Percentiles rank a stretch among this genome's conserved stretches.
phyloP scores from a whole-genome alignment of 2,888 invertebrate genomes.

The Thyatira batis region DNA sequence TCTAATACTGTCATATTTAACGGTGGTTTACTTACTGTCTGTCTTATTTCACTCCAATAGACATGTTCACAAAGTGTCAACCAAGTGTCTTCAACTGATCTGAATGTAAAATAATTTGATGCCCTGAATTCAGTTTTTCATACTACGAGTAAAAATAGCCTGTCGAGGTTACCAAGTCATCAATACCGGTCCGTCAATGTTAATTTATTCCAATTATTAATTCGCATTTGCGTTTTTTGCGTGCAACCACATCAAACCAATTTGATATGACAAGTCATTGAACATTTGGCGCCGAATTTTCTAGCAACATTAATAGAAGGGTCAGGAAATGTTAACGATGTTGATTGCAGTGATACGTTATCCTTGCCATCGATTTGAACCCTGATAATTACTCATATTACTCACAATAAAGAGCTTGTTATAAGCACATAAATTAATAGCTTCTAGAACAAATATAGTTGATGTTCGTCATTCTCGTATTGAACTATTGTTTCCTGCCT shows the following conservation, averaged over 20 bases:
- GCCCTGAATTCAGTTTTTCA: not conserved
- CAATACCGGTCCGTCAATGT: not conserved
- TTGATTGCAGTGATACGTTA: slow-evolving; percentile 40
- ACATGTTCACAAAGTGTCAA: not conserved
- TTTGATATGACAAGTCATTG: not conserved
- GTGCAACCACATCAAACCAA: not conserved
- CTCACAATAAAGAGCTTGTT: slow-evolving; percentile 3
- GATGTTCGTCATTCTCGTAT: not conserved
- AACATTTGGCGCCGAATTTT: slow-evolving; percentile 49
- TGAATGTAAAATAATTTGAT: not conserved
- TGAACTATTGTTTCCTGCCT: not conserved
- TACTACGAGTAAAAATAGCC: not conserved
- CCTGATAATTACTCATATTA: slow-evolving; percentile 39
- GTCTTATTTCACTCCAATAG: not conserved
- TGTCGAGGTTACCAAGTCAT: not conserved
- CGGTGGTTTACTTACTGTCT: not conserved
- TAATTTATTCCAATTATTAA: not conserved
- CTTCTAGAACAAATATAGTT: not conserved
- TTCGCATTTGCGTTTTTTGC: not conserved
- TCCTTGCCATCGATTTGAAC: slow-evolving; percentile 53
- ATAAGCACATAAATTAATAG: not conserved
- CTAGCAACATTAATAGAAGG: slow-evolving; percentile 52
- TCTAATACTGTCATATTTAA: not conserved
- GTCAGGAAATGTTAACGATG: slow-evolving; percentile 53
- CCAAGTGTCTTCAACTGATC: not conserved